Conservation (phyloP, 2,888 invertebrate genomes). For the Caenorhabditis sp. region DNA sequence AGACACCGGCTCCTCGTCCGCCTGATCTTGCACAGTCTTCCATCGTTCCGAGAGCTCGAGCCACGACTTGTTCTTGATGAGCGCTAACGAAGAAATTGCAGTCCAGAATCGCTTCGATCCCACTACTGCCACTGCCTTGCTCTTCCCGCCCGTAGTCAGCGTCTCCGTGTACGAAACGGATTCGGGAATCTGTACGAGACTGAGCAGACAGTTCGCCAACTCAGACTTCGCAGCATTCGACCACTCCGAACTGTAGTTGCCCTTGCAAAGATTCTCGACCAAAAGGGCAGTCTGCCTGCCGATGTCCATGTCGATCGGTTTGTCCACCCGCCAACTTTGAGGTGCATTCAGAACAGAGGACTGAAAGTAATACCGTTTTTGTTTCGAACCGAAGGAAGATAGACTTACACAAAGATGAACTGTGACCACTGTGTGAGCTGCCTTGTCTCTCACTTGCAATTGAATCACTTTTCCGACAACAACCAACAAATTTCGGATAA, state of each 20-base stretch:
- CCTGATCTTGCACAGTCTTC: slow-evolving; percentile 57
- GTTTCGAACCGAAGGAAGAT: background rate
- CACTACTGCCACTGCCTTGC: slow-evolving; percentile 42
- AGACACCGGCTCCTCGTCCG: slow-evolving; percentile 70
- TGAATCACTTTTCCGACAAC: slow-evolving; percentile 75
- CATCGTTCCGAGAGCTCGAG: slow-evolving; percentile 65
- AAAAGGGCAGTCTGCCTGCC: slow-evolving; percentile 63
- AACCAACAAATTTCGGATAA: slow-evolving; percentile 74
- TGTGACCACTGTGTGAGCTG: slow-evolving; percentile 69
- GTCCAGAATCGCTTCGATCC: slow-evolving; percentile 84
- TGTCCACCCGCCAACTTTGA: slow-evolving; percentile 71
- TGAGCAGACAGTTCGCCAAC: slow-evolving; percentile 62
- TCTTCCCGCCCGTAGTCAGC: slow-evolving; percentile 30
- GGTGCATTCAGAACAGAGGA: slow-evolving; percentile 70
- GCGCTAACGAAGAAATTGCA: slow-evolving; percentile 92
- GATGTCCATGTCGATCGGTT: slow-evolving; percentile 66
- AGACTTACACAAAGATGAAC: slow-evolving; percentile 64
- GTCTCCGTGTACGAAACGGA: slow-evolving; percentile 49
- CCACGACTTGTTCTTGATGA: slow-evolving; percentile 83
- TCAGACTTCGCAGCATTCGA: slow-evolving; percentile 60
- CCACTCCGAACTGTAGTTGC: slow-evolving; percentile 70
- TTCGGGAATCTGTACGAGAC: slow-evolving; percentile 55
- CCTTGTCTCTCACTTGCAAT: slow-evolving; percentile 75
- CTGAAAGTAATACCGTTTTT: slow-evolving; percentile 51
- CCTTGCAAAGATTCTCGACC: slow-evolving; percentile 57